Percentiles rank a stretch among this genome's conserved stretches.
Conservation (phyloP, 2,888 invertebrate genomes). For the Smittia sp. region DNA sequence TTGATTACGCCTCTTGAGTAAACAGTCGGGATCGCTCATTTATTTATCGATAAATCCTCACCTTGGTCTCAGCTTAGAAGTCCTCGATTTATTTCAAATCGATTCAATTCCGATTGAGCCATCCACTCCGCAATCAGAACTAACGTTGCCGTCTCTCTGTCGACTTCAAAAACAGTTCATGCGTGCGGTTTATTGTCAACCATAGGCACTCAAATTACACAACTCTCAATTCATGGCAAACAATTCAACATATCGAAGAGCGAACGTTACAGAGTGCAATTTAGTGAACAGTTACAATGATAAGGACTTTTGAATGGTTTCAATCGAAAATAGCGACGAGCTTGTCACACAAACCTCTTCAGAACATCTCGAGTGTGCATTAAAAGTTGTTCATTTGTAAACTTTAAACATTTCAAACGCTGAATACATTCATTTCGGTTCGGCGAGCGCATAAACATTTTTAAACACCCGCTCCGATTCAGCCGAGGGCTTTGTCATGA, state of each 20-base stretch:
- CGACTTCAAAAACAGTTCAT: background rate
- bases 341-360: conserved; percentile 19
- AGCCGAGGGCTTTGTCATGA: background rate
- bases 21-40: too few relatives aligned
- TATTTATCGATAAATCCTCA: too few relatives aligned
- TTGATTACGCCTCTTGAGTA: too few relatives aligned
- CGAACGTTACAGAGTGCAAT: conserved; percentile 20
- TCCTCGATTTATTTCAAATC: too few relatives aligned
- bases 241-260: background rate
- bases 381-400: conserved; percentile 37
- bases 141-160: too few relatives aligned
- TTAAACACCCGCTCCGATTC: conserved; percentile 32
- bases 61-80: too few relatives aligned
- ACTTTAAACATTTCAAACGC: background rate
- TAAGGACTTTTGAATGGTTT: conserved; percentile 20
- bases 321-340: conserved; percentile 16
- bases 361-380: conserved; percentile 30
- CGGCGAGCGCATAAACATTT: background rate
- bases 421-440: conserved; percentile 14
- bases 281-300: background rate
- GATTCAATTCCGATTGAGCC: background rate
- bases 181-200: conserved; percentile 1
- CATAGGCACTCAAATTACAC: background rate
- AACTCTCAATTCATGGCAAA: conserved; percentile 18
- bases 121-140: too few relatives aligned